Evolutionary conservation across 2,797 vertebrate genomes (phyloP).

Genomic region (Vespertilio murinus): DNA sequence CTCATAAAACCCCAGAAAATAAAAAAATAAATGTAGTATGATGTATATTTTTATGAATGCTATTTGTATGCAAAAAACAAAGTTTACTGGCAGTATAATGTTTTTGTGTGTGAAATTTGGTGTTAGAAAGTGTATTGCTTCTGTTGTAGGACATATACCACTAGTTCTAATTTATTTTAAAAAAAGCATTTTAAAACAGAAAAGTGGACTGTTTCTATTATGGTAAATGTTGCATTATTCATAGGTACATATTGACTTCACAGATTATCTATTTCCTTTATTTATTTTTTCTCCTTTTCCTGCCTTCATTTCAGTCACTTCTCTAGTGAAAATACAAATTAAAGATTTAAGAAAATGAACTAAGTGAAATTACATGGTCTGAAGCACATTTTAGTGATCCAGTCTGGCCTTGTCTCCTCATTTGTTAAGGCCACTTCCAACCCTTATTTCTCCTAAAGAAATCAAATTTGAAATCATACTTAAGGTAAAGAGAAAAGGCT

Average conservation of each 20-base stretch:
- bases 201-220: neutral
- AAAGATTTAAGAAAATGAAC: conserved; percentile 29
- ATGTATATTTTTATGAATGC: neutral
- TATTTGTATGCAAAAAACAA: neutral
- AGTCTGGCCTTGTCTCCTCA: neutral
- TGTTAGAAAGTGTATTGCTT: neutral
- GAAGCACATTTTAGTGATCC: neutral
- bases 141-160: neutral
- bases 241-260: neutral
- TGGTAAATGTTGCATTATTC: neutral
- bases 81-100: neutral
- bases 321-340: neutral
- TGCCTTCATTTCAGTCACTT: neutral
- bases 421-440: neutral
- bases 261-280: neutral
- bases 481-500: conserved; percentile 8
- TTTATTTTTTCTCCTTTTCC: neutral
- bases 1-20: too few species aligned
- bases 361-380: neutral
- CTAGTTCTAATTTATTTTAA: neutral
- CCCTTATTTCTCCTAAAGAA: neutral
- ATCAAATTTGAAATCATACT: conserved; percentile 1
- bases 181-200: conserved; percentile 1
- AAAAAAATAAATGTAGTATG: neutral
- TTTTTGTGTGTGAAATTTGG: conserved; percentile 24